Evolutionary conservation across 1,140 invertebrate species (phyloP).

Genomic region (Drosophila cardini): DNA sequence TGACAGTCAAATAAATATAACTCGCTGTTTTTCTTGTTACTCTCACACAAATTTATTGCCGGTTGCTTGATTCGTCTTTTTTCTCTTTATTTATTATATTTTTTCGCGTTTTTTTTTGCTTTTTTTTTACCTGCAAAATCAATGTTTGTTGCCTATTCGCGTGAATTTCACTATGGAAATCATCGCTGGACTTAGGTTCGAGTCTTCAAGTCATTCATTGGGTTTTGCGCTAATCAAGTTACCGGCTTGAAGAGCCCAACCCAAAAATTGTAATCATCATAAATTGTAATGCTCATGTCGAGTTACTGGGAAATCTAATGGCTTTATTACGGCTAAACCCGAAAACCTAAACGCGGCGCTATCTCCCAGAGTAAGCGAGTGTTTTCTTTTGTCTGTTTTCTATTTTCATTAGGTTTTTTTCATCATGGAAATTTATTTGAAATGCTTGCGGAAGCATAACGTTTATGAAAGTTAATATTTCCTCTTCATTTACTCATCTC

Average conservation of each 20-base stretch:
- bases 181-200: conserved; percentile 30
- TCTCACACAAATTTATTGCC: conserved; percentile 44
- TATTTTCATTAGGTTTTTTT: conserved; percentile 44
- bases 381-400: conserved; percentile 27
- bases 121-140: conserved; percentile 62
- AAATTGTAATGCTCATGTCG: conserved; percentile 70
- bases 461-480: conserved; percentile 43
- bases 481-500: conserved; percentile 46
- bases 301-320: conserved; percentile 55
- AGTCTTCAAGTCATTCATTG: conserved; percentile 31
- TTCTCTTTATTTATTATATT: conserved; percentile 19
- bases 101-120: conserved; percentile 19
- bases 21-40: conserved; percentile 18
- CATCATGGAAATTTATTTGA: conserved; percentile 31
- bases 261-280: conserved; percentile 73
- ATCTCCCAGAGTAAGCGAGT: conserved; percentile 20
- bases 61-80: conserved; percentile 19
- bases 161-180: conserved; percentile 71
- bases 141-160: conserved; percentile 57
- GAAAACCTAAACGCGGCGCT: conserved; percentile 13
- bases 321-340: conserved; percentile 41
- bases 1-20: conserved; percentile 41
- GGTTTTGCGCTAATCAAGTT: conserved; percentile 73
- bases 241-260: conserved; percentile 33
- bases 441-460: conserved; percentile 41